Base-by-base conservation (phyloP, 2,797 vertebrate species). In the Crocidura indochinensis region DNA sequence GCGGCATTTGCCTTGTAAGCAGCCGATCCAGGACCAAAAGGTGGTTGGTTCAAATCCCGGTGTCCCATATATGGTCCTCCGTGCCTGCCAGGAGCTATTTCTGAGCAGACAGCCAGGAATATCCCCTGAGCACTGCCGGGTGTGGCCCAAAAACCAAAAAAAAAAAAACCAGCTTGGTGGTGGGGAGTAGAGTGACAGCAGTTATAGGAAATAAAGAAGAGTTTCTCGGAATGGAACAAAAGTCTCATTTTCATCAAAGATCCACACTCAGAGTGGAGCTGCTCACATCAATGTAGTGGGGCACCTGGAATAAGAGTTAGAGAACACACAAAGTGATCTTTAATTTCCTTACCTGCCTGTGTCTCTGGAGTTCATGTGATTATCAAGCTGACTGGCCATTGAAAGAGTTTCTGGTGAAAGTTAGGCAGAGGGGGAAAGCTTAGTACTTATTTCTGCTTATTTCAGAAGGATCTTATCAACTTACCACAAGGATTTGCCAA, bases 371-470 rank as follows among this genome's bases (percentile, higher is more conserved):
- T 68, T 51, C 69, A n/a, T 27, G 0, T n/a, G 68, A 67, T 49
- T 47, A 62, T 0, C 4, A 60, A 68, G 47, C 29, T 68, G 62
- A 29, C 86, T 75, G 51, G 31, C 38, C 11, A 0, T n/a, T 6
- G 22, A 51, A 31, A 9, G 0, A 1, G 65, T 31, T 83, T 53
- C 68, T 67, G 14, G 26, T 27, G 17, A 80, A 77, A 77, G 17
- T 49, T 60, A 11, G 89, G 68, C 20, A 47, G 71, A 38, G 71
- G 82, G 72, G 51, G 47, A 65, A 80, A 82, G 29, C 51, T 65
- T 84, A 49, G 29, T 26, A 10, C 27, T 75, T 49, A 20, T 46
- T 67, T 53, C 46, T 80, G 47, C 76, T 83, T 91, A 22, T 85
- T 91, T 51, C 80, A 90, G 27, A 71, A 67, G 64, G 19, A 9